Percentiles rank a stretch among this genome's conserved stretches.
These are phyloP conservation scores for Orthonevra nobilis DNA, from an alignment of 2,888 invertebrate species.

Conservation along the genomic window DNA sequence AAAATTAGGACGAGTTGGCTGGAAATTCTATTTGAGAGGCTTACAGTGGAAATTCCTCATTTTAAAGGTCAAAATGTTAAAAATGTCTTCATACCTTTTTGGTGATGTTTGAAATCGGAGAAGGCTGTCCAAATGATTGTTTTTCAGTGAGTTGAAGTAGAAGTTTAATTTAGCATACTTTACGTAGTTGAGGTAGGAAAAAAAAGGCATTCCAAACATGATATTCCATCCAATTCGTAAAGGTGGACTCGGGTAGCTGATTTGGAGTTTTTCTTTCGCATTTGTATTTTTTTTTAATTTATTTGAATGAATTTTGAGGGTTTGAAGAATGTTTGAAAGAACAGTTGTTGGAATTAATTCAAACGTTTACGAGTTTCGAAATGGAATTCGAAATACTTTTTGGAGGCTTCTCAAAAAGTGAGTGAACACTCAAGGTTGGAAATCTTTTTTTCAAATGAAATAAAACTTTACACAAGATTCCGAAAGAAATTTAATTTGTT, in stretches of 20 bases:
- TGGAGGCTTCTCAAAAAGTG: too few relatives aligned
- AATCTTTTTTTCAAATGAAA: too few relatives aligned
- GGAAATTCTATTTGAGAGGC: constrained; percentile 46
- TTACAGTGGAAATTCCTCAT: constrained; percentile 48
- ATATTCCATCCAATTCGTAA: constrained; percentile 4
- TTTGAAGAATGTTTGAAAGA: background rate
- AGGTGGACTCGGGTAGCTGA: constrained; percentile 14
- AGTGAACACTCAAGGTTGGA: too few relatives aligned
- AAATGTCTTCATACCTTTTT: constrained; percentile 64
- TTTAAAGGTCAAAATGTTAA: constrained; percentile 69
- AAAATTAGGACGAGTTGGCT: constrained; percentile 15
- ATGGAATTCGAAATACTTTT: too few relatives aligned
- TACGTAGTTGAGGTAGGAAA: constrained; percentile 30
- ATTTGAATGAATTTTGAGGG: background rate
- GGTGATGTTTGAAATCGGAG: constrained; percentile 27
- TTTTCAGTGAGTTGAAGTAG: constrained; percentile 57
- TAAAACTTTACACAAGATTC: too few relatives aligned
- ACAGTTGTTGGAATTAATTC: constrained; percentile 14
- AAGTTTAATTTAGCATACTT: constrained; percentile 65
- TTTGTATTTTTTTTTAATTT: constrained; percentile 5
- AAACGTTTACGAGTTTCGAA: constrained; percentile 9
- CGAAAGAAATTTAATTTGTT: too few relatives aligned
- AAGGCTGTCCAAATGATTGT: too few relatives aligned
- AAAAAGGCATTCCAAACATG: constrained; percentile 35
- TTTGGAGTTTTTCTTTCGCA: constrained; percentile 15